Evolutionary conservation across 64 coral and sea anemone species (phyloP).

Genomic region (Montipora sp.): DNA sequence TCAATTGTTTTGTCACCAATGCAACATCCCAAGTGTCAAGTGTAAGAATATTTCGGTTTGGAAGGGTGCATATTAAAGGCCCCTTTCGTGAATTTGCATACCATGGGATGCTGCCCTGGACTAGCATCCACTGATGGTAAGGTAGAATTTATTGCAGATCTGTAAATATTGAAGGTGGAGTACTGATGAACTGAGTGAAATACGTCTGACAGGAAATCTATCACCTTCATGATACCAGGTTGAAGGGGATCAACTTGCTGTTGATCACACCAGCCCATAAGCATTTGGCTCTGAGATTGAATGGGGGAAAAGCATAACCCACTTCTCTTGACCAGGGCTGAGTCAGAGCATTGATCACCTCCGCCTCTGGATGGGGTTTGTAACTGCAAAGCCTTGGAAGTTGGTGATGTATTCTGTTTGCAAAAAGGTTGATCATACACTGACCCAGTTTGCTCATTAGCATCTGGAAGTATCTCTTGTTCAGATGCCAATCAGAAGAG

Average conservation of each 20-base stretch:
- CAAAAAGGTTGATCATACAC: constrained; percentile 44
- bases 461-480: background rate
- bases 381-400: constrained; percentile 32
- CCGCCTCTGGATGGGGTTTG: constrained; percentile 49
- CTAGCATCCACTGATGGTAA: background rate
- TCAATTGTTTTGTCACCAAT: background rate
- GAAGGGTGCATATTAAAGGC: constrained; percentile 26
- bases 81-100: constrained; percentile 19
- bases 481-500: constrained; percentile 22
- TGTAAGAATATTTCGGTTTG: constrained; percentile 7
- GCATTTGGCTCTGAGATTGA: background rate
- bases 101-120: background rate
- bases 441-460: background rate
- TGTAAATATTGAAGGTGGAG: background rate
- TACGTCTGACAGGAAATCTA: background rate
- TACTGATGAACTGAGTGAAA: background rate
- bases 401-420: constrained; percentile 15
- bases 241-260: background rate
- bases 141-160: background rate
- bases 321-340: background rate
- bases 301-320: constrained; percentile 56
- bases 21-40: constrained; percentile 19
- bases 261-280: background rate
- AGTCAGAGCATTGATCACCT: constrained; percentile 53
- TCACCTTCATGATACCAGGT: background rate